Evolutionary conservation across 2,888 invertebrate species (phyloP).

Genomic region (Drosophila aldrichi): DNA sequence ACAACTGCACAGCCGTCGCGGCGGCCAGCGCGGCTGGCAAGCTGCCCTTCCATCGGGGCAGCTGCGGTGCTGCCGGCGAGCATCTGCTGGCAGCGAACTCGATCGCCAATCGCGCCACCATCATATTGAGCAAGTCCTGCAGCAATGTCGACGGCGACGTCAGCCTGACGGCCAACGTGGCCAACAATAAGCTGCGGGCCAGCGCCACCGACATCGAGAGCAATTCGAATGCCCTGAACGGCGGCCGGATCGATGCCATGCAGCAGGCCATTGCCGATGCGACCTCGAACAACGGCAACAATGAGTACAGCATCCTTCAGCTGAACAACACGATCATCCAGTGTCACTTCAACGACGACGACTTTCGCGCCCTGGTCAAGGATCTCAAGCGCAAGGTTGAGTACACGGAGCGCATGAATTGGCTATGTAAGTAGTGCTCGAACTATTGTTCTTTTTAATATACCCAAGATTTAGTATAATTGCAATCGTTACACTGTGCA

Average conservation of each 20-base stretch:
- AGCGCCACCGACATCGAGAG: constrained; percentile 75
- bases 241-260: constrained; percentile 50
- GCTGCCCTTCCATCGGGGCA: constrained; percentile 83
- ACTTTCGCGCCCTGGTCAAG: constrained; percentile 84
- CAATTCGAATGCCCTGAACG: constrained; percentile 63
- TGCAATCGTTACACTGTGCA: too few relatives aligned
- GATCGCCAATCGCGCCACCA: constrained; percentile 84
- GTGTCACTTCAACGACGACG: constrained; percentile 85
- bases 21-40: constrained; percentile 60
- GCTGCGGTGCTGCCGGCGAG: constrained; percentile 84
- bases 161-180: constrained; percentile 23
- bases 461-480: too few relatives aligned
- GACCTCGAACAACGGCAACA: constrained; percentile 79
- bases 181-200: constrained; percentile 62
- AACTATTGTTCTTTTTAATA: background rate
- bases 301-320: constrained; percentile 84
- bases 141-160: constrained; percentile 82
- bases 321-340: constrained; percentile 85
- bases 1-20: constrained; percentile 74
- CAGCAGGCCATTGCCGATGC: constrained; percentile 46
- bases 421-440: constrained; percentile 85
- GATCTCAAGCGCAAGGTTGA: constrained; percentile 85
- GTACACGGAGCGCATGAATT: constrained; percentile 86
- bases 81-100: constrained; percentile 84
- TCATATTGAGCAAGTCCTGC: constrained; percentile 84